Evolutionary conservation across 2,113 vertebrate genomes (phyloP), one percentile per base, ranked within the genome.

Genomic region (Gulo gulo): DNA sequence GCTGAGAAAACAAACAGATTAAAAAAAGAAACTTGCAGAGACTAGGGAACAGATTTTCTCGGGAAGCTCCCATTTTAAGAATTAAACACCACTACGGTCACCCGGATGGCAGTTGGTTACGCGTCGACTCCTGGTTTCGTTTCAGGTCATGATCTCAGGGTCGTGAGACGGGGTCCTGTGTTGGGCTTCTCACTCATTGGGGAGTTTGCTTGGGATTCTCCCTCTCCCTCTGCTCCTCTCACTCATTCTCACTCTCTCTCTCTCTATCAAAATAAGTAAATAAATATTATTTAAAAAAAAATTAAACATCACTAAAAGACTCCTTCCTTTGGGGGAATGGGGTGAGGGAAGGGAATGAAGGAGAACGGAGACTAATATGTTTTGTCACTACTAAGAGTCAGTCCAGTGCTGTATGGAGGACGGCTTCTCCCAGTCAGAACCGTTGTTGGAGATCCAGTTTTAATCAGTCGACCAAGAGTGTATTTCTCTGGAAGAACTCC

Each of bases 251-350:
- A 20, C 65, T 67, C 31, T 29, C 61, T 65, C 63, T 67, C 65
- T 69, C 67, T 69, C 67, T 69, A n/a, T 36, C 67, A 69, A 69
- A 69, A 69, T 69, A 69, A 36, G 34, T 36, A 69, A 65, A 67
- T 67, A 18, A 18, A 67, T 67, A 14, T 67, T 67, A 0, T 34
- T 69, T 36, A 36, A 2, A 0, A 20, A 20, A 89, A 36, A 87
- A 82, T n/a, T n/a, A 79, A 84, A 9, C n/a, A 50, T 50, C 12
- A 36, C 31, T 36, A 26, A n/a, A n/a, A 29, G 12, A n/a, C 2
- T 31, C 39, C 42, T 42, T 13, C 11, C 39, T 86, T 4, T 0
- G 7, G 3, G 1, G 13, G 13, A 11, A 1, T 0, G 21, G 3
- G 2, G 18, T 21, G 9, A 23, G 2, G 10, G 14, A 14, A 50